Conservation (phyloP, 1,140 invertebrate species). For the Drosophila sechellia region DNA sequence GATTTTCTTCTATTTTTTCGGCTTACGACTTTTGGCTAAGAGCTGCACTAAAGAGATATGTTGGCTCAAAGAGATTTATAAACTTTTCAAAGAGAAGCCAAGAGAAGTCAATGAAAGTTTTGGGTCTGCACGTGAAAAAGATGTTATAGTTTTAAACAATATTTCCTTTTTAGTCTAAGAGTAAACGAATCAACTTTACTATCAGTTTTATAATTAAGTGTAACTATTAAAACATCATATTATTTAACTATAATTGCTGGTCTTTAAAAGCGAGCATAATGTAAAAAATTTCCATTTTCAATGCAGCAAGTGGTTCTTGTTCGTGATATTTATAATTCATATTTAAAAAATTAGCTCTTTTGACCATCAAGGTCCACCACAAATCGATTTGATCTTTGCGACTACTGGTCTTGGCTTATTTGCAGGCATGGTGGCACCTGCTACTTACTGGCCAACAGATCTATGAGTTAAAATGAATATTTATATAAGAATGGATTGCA, state of each 20-base stretch:
- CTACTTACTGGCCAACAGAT: neutral
- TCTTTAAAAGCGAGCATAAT: too few species aligned
- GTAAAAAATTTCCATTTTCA: neutral
- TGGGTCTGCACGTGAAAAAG: neutral
- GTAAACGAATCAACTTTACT: too few species aligned
- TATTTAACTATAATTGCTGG: too few species aligned
- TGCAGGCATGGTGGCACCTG: constrained; percentile 20
- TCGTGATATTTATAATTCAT: neutral
- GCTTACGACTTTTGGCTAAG: constrained; percentile 28
- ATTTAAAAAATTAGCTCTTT: constrained; percentile 27
- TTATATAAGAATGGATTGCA: constrained; percentile 44
- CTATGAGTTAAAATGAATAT: constrained; percentile 39
- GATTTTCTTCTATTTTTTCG: constrained; percentile 24
- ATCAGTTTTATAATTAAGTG: too few species aligned
- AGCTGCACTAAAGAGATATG: constrained; percentile 32
- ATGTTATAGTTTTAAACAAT: neutral
- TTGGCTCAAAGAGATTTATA: constrained; percentile 26
- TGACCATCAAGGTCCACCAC: constrained; percentile 31
- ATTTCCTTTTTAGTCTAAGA: neutral
- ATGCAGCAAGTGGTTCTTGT: neutral
- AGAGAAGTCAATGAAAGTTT: neutral
- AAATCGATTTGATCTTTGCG: constrained; percentile 37
- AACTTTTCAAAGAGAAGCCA: constrained; percentile 17
- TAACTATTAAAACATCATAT: too few species aligned
- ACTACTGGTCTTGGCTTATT: constrained; percentile 43